Evolutionary conservation across 2,113 vertebrate genomes (phyloP), one percentile per base, ranked within the genome.

Genomic region (Peucedramus taeniatus): DNA sequence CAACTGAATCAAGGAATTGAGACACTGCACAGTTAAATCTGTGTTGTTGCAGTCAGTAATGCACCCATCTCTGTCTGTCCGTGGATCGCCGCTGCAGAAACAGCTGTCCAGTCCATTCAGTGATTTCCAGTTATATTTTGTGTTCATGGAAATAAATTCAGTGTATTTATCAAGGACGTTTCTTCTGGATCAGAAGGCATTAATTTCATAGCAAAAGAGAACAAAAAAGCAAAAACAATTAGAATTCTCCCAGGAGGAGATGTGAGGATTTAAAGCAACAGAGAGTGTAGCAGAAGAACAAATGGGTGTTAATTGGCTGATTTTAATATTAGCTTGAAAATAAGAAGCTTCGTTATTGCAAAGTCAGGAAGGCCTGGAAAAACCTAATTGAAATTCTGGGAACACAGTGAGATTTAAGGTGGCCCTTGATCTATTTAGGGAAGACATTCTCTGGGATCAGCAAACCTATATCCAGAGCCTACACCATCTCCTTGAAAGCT

Each of bases 321-420:
- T 86, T 93, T 93, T 92, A 92, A 45, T 92, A 83, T 59, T 83
- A 89, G 24, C 11, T 47, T 89, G 89, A 50, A 95, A 92, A 74
- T 14, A 7, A 81, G 39, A 61, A 78, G 19, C 42, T 74, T 82
- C 90, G 15, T 72, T 83, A 37, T 53, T 92, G 15, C 10, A 39
- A 82, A 75, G 28, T 65, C 60, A 82, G 27, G 6, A 60, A 24
- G 23, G 19, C 37, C 65, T 61, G 57, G 21, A 79, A 87, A 95
- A 92, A 37, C 2, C 9, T 40, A 47, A 69, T 8, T 85, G 57
- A 91, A 93, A 81, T 69, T 3, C n/a, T 83, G 63, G 14, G 30
- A 88, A 66, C 33, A 28, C 27, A 66, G 16, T 51, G 28, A 80
- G 59, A 75, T 91, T 79, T 83, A 77, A 76, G 56, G 27, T 82